Evolutionary conservation across 2,888 invertebrate species (phyloP).

Genomic region (Drosophila subsilvestris): DNA sequence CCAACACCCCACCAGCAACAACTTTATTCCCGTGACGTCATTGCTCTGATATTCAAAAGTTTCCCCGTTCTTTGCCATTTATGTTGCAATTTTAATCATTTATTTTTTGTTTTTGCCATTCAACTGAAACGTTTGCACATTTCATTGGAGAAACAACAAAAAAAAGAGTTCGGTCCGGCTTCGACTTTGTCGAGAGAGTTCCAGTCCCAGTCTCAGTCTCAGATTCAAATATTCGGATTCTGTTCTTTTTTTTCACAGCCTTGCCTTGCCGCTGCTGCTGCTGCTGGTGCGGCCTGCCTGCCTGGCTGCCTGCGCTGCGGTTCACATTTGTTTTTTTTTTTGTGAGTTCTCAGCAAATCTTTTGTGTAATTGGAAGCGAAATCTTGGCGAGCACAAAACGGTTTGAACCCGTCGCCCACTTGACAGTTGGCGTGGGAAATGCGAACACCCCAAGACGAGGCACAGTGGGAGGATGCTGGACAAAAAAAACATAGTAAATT

Average conservation of each 20-base stretch:
- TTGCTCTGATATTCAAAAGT: slow-evolving; percentile 6
- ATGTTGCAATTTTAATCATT: not conserved
- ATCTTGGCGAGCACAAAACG: slow-evolving; percentile 67
- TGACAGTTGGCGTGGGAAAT: slow-evolving; percentile 72
- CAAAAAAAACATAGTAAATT: too few species aligned
- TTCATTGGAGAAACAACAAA: slow-evolving; percentile 45
- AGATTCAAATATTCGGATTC: slow-evolving; percentile 18
- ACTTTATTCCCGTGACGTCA: slow-evolving; percentile 27
- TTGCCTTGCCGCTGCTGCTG: too few species aligned
- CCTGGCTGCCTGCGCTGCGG: too few species aligned
- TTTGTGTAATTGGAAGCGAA: slow-evolving; percentile 75
- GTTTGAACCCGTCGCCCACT: slow-evolving; percentile 68
- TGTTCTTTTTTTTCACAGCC: slow-evolving; percentile 14
- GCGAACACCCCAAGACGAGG: slow-evolving; percentile 31
- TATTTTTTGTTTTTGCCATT: slow-evolving; percentile 41
- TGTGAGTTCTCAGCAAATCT: slow-evolving; percentile 69
- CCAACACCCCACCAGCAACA: not conserved
- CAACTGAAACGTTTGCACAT: slow-evolving; percentile 67
- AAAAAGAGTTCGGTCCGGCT: slow-evolving; percentile 1
- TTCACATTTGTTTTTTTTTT: slow-evolving; percentile 25
- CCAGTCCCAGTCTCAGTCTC: too few species aligned
- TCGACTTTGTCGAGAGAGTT: not conserved
- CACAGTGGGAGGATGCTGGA: slow-evolving; percentile 10
- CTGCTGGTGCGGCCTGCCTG: not conserved
- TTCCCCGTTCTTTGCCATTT: slow-evolving; percentile 6